These are phyloP conservation scores for Zaprionus bogoriensis DNA, from an alignment of 2,888 invertebrate species.

Conservation along the genomic window DNA sequence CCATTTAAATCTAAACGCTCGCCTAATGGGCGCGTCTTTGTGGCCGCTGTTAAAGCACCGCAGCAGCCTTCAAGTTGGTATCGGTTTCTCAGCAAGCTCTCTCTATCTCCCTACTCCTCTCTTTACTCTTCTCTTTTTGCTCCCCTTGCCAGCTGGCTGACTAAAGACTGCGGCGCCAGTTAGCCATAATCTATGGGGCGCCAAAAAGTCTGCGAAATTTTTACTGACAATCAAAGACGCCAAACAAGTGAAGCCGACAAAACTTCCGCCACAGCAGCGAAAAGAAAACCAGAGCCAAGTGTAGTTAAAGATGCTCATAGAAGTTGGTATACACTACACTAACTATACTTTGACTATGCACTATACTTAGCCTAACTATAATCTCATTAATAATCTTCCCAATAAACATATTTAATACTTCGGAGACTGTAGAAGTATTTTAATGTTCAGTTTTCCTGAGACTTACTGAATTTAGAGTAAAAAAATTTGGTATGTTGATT, in stretches of 20 bases:
- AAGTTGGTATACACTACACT: not conserved
- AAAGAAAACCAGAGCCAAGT: conserved; percentile 15
- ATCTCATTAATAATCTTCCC: too few species aligned
- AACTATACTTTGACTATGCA: too few species aligned
- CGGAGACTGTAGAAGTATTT: too few species aligned
- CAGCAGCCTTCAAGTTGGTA: conserved; percentile 21
- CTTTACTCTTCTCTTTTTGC: not conserved
- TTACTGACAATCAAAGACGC: conserved; percentile 70
- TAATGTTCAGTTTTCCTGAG: too few species aligned
- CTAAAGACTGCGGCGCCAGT: conserved; percentile 71
- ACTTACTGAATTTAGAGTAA: too few species aligned
- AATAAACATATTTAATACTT: too few species aligned
- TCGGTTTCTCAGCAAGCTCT: conserved; percentile 2
- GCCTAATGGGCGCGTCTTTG: conserved; percentile 54
- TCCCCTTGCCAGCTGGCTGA: not conserved
- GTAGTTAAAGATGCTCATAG: not conserved
- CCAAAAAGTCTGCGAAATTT: conserved; percentile 79
- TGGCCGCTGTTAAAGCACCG: conserved; percentile 56
- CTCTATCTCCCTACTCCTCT: not conserved
- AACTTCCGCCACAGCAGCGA: conserved; percentile 40
- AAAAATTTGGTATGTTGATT: too few species aligned
- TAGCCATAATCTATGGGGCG: conserved; percentile 78
- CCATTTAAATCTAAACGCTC: conserved; percentile 55
- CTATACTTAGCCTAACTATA: too few species aligned
- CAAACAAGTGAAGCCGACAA: conserved; percentile 56